A percentile compares a stretch with the other conserved stretches of the same genome.
Conservation (phyloP, 2,113 vertebrate species). For the Microtus pennsylvanicus region DNA sequence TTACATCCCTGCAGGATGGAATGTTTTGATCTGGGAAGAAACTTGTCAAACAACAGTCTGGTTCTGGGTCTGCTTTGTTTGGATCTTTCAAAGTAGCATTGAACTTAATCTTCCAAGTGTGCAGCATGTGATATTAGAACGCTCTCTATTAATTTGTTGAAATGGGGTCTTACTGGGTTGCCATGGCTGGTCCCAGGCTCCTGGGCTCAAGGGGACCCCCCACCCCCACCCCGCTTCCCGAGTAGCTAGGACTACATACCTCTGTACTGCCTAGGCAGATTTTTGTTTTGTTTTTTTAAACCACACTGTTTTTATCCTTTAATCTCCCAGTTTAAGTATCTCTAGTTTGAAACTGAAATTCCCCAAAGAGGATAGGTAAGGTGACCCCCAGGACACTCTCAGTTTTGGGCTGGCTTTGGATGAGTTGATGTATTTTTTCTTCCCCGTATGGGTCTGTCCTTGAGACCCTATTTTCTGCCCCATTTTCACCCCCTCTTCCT, state of each 20-base stretch:
- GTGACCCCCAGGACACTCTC: not conserved
- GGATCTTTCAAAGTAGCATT: not conserved
- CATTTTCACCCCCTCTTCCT: not conserved
- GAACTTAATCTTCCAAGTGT: not conserved
- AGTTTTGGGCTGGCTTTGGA: not conserved
- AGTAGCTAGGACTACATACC: not conserved
- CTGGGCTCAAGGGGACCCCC: not conserved
- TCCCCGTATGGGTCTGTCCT: too few relatives aligned
- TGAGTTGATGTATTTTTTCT: not conserved
- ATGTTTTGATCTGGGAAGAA: not conserved
- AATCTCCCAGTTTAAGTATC: not conserved
- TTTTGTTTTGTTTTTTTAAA: not conserved
- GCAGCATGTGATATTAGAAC: not conserved
- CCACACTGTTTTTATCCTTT: not conserved
- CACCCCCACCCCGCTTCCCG: not conserved
- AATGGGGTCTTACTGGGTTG: not conserved
- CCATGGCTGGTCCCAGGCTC: not conserved
- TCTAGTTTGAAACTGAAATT: conserved; percentile 13
- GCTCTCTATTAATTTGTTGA: not conserved
- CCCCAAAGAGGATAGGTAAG: not conserved
- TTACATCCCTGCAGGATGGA: not conserved
- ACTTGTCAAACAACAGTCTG: not conserved
- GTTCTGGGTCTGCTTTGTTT: conserved; percentile 19
- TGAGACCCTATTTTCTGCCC: not conserved
- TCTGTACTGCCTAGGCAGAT: not conserved